Percentiles rank a stretch among this genome's conserved stretches.
Conservation (phyloP, 2,797 vertebrate species). For the Bovichtus diacanthus region DNA sequence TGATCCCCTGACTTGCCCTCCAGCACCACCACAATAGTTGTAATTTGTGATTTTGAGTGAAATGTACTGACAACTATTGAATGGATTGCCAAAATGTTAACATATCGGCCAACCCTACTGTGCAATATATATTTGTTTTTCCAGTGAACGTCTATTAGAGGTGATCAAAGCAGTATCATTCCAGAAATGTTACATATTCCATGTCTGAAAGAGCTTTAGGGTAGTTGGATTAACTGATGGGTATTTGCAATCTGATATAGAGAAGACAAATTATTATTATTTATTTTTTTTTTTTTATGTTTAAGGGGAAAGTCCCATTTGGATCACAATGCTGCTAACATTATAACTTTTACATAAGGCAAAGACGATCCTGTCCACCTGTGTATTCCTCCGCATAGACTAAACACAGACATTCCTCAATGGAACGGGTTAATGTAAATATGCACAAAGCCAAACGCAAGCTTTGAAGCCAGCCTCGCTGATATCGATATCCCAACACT, state of each 20-base stretch:
- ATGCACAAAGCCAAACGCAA: slow-evolving; percentile 48
- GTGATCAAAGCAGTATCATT: neutral
- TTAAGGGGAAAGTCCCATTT: slow-evolving; percentile 19
- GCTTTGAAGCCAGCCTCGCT: slow-evolving; percentile 60
- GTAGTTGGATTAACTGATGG: neutral
- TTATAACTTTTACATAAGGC: slow-evolving; percentile 15
- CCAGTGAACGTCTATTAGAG: neutral
- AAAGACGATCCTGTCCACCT: slow-evolving; percentile 13
- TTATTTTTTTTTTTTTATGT: neutral
- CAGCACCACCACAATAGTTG: neutral
- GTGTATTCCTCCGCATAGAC: slow-evolving; percentile 33
- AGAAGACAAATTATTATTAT: neutral
- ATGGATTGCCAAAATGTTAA: neutral
- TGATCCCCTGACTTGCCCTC: too few species aligned
- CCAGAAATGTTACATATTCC: neutral
- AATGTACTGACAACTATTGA: neutral
- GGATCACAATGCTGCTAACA: neutral
- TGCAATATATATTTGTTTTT: neutral
- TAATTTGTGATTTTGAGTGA: neutral
- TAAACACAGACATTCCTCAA: slow-evolving; percentile 63
- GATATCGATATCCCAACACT: slow-evolving; percentile 66
- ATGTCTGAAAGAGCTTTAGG: neutral
- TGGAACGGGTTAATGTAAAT: slow-evolving; percentile 48
- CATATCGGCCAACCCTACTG: too few species aligned
- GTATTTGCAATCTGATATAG: neutral